Percentiles rank a stretch among this genome's conserved stretches.
phyloP scores from a whole-genome alignment of 92 coral and sea anemone genomes.

The Palythoa caribaeorum region DNA sequence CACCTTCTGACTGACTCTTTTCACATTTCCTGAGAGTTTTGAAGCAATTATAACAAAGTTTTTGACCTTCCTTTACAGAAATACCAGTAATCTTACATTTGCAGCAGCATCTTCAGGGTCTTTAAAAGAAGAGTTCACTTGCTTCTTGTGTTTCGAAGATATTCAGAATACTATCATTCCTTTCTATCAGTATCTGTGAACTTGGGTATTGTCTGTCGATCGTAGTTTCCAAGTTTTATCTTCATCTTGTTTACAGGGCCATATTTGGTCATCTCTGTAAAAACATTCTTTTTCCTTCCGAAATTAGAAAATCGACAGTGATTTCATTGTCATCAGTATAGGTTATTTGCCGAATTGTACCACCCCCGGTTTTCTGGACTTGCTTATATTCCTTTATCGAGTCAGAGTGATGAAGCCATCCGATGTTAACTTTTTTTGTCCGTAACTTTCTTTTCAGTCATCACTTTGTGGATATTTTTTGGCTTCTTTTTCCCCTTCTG shows the following conservation, averaged over 20 bases:
- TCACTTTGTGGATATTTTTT: not conserved
- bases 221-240: slow-evolving; percentile 5
- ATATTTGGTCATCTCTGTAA: slow-evolving; percentile 6
- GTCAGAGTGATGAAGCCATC: not conserved
- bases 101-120: too few species aligned
- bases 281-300: not conserved
- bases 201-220: not conserved
- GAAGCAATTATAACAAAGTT: slow-evolving; percentile 11
- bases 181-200: slow-evolving; percentile 4
- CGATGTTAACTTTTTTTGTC: not conserved
- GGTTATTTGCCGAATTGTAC: slow-evolving; percentile 16
- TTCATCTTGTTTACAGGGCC: slow-evolving; percentile 4
- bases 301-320: slow-evolving; percentile 4
- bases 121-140: too few species aligned
- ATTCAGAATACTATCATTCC: not conserved
- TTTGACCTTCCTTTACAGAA: slow-evolving; percentile 15
- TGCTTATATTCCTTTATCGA: not conserved
- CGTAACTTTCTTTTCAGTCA: not conserved
- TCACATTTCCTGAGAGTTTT: not conserved
- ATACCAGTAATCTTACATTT: too few species aligned
- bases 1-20: not conserved
- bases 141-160: not conserved
- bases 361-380: not conserved
- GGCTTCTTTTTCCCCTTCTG: slow-evolving; percentile 6
- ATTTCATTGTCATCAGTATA: slow-evolving; percentile 1